Percentiles rank a stretch among this genome's conserved stretches.
Evolutionary conservation across 2,113 vertebrate species (phyloP).

Genomic region (Pteruthius melanotis): DNA sequence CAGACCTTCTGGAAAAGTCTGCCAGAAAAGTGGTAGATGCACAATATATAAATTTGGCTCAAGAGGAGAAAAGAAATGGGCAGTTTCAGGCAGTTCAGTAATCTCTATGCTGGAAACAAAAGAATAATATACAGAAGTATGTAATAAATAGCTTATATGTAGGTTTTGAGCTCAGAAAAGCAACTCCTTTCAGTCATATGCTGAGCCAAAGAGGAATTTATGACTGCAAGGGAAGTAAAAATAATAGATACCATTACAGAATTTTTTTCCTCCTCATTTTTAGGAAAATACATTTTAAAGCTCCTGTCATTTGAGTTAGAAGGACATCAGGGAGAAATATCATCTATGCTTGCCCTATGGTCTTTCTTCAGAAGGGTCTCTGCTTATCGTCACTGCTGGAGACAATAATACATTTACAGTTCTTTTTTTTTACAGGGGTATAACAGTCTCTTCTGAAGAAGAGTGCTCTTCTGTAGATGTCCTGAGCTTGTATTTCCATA

Average conservation of each 20-base stretch:
- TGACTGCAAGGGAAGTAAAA: neutral
- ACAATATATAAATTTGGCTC: neutral
- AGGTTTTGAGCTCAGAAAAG: neutral
- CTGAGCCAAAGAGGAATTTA: neutral
- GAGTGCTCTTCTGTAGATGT: neutral
- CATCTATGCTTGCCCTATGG: neutral
- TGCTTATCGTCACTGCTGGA: neutral
- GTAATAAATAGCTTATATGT: neutral
- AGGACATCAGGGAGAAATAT: neutral
- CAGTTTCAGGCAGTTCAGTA: neutral
- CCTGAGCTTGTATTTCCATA: neutral
- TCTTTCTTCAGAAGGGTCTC: neutral
- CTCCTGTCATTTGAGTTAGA: neutral
- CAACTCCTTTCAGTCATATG: neutral
- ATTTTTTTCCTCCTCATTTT: neutral
- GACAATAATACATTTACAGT: neutral
- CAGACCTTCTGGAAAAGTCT: neutral
- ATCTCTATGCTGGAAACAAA: neutral
- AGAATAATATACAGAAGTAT: neutral
- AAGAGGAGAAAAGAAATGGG: neutral
- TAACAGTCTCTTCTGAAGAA: neutral
- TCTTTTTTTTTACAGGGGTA: neutral
- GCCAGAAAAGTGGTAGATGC: neutral
- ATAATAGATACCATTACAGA: neutral
- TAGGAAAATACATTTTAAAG: neutral